Base-by-base conservation (phyloP, 2,113 vertebrate genomes). In the Brienomyrus longianalis region DNA sequence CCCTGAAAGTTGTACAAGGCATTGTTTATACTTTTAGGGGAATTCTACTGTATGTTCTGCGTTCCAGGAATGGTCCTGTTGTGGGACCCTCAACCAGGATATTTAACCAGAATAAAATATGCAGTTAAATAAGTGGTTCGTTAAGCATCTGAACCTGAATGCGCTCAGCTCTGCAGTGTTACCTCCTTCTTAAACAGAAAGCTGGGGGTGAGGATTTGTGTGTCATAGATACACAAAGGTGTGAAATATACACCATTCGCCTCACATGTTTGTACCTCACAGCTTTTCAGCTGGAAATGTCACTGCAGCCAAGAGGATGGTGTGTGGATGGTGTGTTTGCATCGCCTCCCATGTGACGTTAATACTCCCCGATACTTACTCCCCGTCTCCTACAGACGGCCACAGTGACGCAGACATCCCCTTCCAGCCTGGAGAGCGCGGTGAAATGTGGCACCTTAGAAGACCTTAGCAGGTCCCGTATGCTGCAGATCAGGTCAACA, bases 261-360 rank as follows among this genome's bases (percentile, higher is more conserved):
- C 43, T 45, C 39, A 84, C 39, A n/a, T 48, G 45, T 84, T 84
- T 47, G 23, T 84, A 47, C 39, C 45, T 11, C 39, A 47, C 83
- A 47, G 83, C 83, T 47, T 84, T 84, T 84, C 39, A 48, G 83
- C 83, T 84, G 83, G 19, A 84, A 84, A 48, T 47, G 45, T 84
- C 83, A 84, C 39, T 21, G 83, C 21, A 48, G 39, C 83, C 45
- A 23, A n/a, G 45, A 48, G 45, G 21, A 9, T 48, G 45, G 39
- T 23, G 39, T 23, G 39, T 43, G 45, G 21, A 9, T 48, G 45
- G 39, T 23, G 39, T 23, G 39, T 43, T 83, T 39, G 39, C 31
- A n/a, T 17, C 43, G 23, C 8, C 45, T 84, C 83, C 39, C 21
- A 7, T 48, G 83, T 23, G 83, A 84, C 39, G 21, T 21, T 47